These are phyloP conservation scores for Dromaius novaehollandiae DNA, from an alignment of 2,113 vertebrate genomes.

Conservation along the genomic window DNA sequence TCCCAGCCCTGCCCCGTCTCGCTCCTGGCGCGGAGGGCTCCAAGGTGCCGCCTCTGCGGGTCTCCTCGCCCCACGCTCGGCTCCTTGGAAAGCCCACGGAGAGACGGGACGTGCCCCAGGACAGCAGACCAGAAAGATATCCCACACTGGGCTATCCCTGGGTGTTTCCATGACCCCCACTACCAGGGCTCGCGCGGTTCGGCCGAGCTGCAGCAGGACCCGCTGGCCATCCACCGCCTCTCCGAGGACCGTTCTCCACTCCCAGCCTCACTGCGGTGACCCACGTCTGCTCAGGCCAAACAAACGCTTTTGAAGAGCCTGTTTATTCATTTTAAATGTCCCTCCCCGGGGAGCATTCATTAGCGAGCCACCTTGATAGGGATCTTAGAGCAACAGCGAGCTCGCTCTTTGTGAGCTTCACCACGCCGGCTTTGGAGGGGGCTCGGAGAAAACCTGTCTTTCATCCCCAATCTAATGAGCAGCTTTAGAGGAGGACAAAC, in stretches of 20 bases:
- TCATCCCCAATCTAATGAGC: background rate
- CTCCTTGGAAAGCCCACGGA: background rate
- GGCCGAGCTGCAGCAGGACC: background rate
- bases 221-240: background rate
- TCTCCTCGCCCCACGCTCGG: background rate
- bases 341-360: background rate
- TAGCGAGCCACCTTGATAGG: background rate
- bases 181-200: background rate
- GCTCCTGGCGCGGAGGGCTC: background rate
- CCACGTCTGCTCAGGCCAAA: background rate
- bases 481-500: background rate
- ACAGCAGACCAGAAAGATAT: too few relatives aligned
- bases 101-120: too few relatives aligned
- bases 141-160: background rate
- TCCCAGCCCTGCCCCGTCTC: background rate
- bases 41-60: too few relatives aligned
- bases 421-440: rapidly evolving
- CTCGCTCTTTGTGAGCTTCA: background rate
- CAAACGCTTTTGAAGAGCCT: background rate
- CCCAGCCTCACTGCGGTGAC: background rate
- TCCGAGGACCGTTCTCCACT: background rate
- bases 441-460: background rate
- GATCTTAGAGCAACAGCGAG: background rate
- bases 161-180: background rate
- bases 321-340: background rate